These are phyloP conservation scores for Natrix natrix DNA, from an alignment of 2,797 vertebrate species.

Conservation along the genomic window DNA sequence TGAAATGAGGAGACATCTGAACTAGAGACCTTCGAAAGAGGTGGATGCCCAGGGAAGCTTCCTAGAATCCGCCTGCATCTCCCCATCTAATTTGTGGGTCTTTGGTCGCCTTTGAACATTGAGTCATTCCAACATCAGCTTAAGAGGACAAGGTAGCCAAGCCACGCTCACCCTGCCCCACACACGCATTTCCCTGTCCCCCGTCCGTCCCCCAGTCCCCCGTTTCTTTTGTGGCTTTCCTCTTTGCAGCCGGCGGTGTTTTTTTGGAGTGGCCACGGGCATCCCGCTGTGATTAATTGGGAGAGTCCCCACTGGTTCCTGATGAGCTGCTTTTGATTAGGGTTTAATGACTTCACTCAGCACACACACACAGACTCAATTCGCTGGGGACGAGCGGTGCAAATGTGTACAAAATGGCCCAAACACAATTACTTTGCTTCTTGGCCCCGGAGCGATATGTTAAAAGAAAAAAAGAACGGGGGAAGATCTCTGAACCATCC, in stretches of 20 bases:
- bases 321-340: conserved; percentile 77
- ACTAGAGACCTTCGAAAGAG: neutral
- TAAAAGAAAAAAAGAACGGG: conserved; percentile 15
- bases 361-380: conserved; percentile 45
- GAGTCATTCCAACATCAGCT: neutral
- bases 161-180: neutral
- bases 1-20: too few relatives aligned
- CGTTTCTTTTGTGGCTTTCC: conserved; percentile 50
- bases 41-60: neutral
- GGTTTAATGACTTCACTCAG: conserved; percentile 67
- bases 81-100: too few relatives aligned
- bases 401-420: conserved; percentile 56
- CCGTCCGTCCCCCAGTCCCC: neutral
- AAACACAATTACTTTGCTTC: conserved; percentile 53
- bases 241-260: conserved; percentile 44
- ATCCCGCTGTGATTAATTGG: conserved; percentile 65
- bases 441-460: conserved; percentile 51
- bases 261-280: conserved; percentile 15
- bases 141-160: neutral
- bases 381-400: conserved; percentile 52
- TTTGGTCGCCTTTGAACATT: neutral
- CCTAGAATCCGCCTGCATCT: neutral
- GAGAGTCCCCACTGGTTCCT: conserved; percentile 71
- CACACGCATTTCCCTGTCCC: neutral
- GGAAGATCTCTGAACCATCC: neutral